These are phyloP conservation scores for Meghimatium bilineatum DNA, from an alignment of 2,888 invertebrate genomes.

Conservation along the genomic window DNA sequence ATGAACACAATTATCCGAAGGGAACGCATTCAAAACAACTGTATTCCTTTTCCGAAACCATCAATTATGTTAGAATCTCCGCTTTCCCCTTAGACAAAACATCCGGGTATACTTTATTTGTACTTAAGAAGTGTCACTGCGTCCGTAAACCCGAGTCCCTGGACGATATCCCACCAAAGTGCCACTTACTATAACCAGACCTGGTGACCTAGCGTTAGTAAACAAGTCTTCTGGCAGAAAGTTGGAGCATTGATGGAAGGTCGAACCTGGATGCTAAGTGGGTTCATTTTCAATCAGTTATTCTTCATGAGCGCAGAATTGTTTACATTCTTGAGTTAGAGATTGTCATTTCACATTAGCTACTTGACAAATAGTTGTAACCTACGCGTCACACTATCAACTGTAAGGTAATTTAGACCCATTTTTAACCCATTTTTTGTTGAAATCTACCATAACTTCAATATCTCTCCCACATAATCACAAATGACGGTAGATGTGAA, in stretches of 20 bases:
- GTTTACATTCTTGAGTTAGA: background rate
- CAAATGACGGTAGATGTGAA: no score
- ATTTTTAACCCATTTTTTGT: no score
- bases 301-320: background rate
- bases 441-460: no score
- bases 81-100: background rate
- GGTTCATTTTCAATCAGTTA: background rate
- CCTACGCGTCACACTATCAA: no score
- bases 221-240: background rate
- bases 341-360: no score
- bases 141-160: background rate
- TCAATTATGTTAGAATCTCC: background rate
- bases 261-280: background rate
- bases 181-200: background rate
- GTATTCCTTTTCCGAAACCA: background rate
- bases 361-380: no score
- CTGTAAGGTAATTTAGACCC: no score
- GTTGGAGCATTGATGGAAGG: background rate
- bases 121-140: background rate
- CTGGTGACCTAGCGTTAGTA: background rate
- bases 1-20: background rate
- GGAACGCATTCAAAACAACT: background rate
- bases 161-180: background rate
- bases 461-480: no score
- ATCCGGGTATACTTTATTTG: background rate